These are phyloP conservation scores for Anthonomus grandis DNA, from an alignment of 1,140 invertebrate genomes.

Conservation along the genomic window DNA sequence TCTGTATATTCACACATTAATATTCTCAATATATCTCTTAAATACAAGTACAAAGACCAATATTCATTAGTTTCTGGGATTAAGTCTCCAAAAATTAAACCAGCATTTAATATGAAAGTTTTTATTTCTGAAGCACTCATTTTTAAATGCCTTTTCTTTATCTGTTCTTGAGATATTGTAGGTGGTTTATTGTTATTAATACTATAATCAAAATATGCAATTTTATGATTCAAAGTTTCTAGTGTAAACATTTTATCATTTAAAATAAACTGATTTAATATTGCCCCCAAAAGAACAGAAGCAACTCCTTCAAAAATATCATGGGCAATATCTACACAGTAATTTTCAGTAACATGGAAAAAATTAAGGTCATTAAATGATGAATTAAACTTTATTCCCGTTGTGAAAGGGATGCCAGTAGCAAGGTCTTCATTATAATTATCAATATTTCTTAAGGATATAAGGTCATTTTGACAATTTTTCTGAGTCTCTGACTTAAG, in stretches of 20 bases:
- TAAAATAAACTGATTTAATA: not conserved
- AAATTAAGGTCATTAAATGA: not conserved
- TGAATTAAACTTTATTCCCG: not conserved
- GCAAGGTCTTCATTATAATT: not conserved
- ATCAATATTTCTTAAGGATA: not conserved
- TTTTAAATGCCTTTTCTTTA: not conserved
- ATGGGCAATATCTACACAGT: not conserved
- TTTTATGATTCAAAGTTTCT: not conserved
- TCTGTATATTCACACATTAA: not conserved
- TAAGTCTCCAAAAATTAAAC: slow-evolving; percentile 4
- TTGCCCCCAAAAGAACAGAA: not conserved
- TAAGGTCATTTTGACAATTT: not conserved
- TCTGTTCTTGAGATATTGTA: not conserved
- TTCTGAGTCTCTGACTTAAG: no score
- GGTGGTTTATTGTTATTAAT: slow-evolving; percentile 3
- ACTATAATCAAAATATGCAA: slow-evolving; percentile 5
- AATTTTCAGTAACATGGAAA: slow-evolving; percentile 8
- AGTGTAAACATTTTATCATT: not conserved
- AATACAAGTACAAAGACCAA: not conserved
- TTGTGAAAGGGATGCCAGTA: not conserved
- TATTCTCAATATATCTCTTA: slow-evolving; percentile 2
- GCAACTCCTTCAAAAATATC: slow-evolving; percentile 4
- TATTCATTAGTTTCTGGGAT: not conserved
- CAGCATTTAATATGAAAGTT: not conserved
- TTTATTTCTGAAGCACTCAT: slow-evolving; percentile 4